These are phyloP conservation scores for Labeo calbasu DNA, from an alignment of 2,797 vertebrate genomes.

Conservation along the genomic window DNA sequence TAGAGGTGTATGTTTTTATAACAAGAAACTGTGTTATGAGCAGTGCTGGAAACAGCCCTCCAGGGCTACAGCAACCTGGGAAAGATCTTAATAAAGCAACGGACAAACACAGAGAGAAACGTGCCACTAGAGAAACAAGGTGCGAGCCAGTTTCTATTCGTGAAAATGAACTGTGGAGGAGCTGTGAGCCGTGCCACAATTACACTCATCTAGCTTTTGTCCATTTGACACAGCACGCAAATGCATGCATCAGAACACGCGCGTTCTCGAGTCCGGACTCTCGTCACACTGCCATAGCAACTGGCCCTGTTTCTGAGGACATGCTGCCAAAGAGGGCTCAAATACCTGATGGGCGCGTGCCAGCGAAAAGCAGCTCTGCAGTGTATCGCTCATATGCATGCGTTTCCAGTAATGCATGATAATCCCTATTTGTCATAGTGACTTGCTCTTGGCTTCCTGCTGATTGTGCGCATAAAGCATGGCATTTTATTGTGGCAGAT, in stretches of 20 bases:
- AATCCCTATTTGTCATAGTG: constrained; percentile 24
- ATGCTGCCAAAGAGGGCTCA: constrained; percentile 54
- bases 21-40: constrained; percentile 19
- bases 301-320: constrained; percentile 61
- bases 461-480: background rate
- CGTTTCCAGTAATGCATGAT: constrained; percentile 38
- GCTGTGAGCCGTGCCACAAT: constrained; percentile 19
- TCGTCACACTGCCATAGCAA: constrained; percentile 72
- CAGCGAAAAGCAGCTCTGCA: constrained; percentile 7
- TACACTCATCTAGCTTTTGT: constrained; percentile 50
- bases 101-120: background rate
- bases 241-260: background rate
- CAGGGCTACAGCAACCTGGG: constrained; percentile 3
- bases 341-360: constrained; percentile 66
- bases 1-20: constrained; percentile 8
- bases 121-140: constrained; percentile 28
- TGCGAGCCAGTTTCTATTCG: constrained; percentile 9
- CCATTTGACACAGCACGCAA: constrained; percentile 13
- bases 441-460: constrained; percentile 22
- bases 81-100: constrained; percentile 10
- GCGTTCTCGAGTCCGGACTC: constrained; percentile 3
- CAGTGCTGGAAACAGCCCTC: constrained; percentile 15
- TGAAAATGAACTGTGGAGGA: constrained; percentile 14
- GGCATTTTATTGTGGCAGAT: background rate
- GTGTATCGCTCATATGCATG: constrained; percentile 24